Base-by-base conservation (phyloP, 2,888 invertebrate genomes). In the Harmothoe impar region DNA sequence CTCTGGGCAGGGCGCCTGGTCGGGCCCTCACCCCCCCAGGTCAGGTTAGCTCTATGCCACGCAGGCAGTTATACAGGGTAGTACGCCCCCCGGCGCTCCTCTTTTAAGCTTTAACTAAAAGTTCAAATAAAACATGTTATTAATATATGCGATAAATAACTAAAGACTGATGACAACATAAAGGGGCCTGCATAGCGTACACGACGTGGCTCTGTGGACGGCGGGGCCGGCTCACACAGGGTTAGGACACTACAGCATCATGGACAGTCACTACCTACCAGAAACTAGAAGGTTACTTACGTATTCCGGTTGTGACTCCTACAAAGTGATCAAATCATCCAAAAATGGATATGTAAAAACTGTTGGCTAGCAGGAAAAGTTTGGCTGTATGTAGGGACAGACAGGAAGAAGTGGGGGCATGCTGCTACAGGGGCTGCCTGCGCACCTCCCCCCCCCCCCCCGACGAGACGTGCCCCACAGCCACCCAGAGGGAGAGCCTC, bases 291-390 rank as follows among this genome's bases (percentile, higher is more conserved):
- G 51, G 0, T 86, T 86, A 86, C 86, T 86, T 86, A 86, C 86
- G 86, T 56, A 86, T 86, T 86, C 86, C 86, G 52, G 86, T 86
- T 86, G 86, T 86, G 86, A 86, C 86, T 86, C 86, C 86, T 86
- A 86, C 86, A 86, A 86, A 86, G 51, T 56, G 86, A 86, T 86
- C 86, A 86, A 86, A 86, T 56, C 52, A 86, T 86, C 86, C 86
- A 86, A 86, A n/a, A 86, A 86, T 86, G 51, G 52, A 56, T 86
- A 86, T 86, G 56, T 86, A 56, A 86, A 52, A 86, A 86, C 86
- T 52, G 86, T 86, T 86, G 54, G 52, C 86, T 86, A 86, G 86
- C 54, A 54, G 86, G 86, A 86, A 81, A 81, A 81, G 81, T 81
- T 81, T 35, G 81, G 81, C 35, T 17, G 35, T 81, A 33, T 33